Evolutionary conservation across 2,113 vertebrate species (phyloP).

Genomic region (Oncorhynchus tshawytscha): DNA sequence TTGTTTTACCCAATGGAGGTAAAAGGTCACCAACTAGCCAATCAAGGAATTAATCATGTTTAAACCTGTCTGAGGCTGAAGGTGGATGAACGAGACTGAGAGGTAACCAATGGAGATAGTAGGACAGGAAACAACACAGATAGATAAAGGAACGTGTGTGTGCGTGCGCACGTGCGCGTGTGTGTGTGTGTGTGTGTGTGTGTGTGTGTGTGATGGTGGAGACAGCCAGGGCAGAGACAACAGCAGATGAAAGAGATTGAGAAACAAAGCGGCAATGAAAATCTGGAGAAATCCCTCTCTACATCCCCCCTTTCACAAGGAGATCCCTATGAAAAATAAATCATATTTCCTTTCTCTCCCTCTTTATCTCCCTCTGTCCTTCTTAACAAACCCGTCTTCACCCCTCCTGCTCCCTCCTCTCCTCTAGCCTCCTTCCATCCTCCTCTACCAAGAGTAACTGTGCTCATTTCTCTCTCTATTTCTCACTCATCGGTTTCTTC

Average conservation of each 20-base stretch:
- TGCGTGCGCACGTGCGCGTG: not conserved
- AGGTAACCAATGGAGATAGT: too few relatives aligned
- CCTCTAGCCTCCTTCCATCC: conserved; percentile 3
- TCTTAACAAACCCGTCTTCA: conserved; percentile 35
- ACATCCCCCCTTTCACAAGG: conserved; percentile 33
- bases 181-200: not conserved
- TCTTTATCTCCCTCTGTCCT: conserved; percentile 44
- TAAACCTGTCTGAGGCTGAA: too few relatives aligned
- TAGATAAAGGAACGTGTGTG: too few relatives aligned
- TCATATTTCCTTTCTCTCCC: conserved; percentile 48
- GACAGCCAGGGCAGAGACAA: conserved; percentile 44
- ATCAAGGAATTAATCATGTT: too few relatives aligned
- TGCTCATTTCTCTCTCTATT: too few relatives aligned
- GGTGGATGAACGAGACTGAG: too few relatives aligned
- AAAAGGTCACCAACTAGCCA: too few relatives aligned
- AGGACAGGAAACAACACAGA: too few relatives aligned
- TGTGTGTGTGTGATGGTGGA: not conserved
- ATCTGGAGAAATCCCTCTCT: conserved; percentile 40
- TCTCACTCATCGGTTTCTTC: not conserved
- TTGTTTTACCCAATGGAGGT: too few relatives aligned
- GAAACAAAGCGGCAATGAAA: conserved; percentile 57
- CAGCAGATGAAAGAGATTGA: conserved; percentile 56
- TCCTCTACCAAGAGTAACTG: not conserved
- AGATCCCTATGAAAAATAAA: conserved; percentile 65
- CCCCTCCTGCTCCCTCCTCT: conserved; percentile 8